Conservation (phyloP, 2,888 invertebrate species). For the Idaea dimidiata region DNA sequence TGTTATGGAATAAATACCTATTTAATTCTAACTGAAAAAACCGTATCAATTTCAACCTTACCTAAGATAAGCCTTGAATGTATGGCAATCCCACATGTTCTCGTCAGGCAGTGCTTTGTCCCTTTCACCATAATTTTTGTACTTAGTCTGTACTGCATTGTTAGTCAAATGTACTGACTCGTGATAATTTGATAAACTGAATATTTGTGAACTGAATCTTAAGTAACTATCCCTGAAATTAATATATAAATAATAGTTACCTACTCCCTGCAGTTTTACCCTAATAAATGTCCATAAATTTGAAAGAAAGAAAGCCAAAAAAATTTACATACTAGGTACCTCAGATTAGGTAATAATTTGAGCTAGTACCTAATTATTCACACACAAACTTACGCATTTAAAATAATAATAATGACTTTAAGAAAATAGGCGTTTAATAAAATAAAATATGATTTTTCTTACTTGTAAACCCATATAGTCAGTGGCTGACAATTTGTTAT, state of each 20-base stretch:
- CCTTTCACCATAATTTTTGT: constrained; percentile 85
- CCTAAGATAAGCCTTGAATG: constrained; percentile 87
- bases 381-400: not conserved
- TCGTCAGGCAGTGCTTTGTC: constrained; percentile 90
- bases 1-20: no score
- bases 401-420: not conserved
- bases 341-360: no score
- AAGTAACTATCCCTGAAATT: constrained; percentile 90
- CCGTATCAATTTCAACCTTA: constrained; percentile 44
- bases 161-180: constrained; percentile 96
- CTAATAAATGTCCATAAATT: no score
- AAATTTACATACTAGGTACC: no score
- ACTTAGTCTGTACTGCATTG: constrained; percentile 95
- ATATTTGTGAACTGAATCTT: constrained; percentile 94
- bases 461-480: constrained; percentile 96
- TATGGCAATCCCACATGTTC: constrained; percentile 97
- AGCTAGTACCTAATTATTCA: no score
- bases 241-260: no score
- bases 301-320: no score
- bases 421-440: not conserved
- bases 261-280: no score
- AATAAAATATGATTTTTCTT: constrained; percentile 33
- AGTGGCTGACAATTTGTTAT: constrained; percentile 94
- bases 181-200: constrained; percentile 92
- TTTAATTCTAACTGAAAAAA: not conserved